Percentiles rank a stretch among this genome's conserved stretches.
Evolutionary conservation across 2,888 invertebrate genomes (phyloP).

Genomic region (Sinodicranocentrus sp.): DNA sequence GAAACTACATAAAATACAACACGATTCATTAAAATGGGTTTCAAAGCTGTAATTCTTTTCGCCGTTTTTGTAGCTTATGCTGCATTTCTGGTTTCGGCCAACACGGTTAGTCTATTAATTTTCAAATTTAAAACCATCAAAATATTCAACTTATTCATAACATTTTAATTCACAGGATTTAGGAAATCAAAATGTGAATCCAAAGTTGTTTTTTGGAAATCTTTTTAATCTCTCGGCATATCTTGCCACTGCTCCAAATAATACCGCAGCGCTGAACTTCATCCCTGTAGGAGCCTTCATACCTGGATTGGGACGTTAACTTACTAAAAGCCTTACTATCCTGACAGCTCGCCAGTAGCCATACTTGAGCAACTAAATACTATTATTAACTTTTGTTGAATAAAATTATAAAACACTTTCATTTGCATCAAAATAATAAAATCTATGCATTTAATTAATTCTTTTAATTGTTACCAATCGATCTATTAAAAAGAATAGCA

Average conservation of each 20-base stretch:
- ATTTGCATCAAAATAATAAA: no score
- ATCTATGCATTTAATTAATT: no score
- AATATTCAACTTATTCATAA: not conserved
- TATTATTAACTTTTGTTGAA: no score
- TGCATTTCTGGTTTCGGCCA: not conserved
- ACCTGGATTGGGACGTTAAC: no score
- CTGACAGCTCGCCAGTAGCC: no score
- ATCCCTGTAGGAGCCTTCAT: constrained; percentile 31
- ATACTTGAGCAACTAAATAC: no score
- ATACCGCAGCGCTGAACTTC: constrained; percentile 7
- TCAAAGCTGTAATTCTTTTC: constrained; percentile 4
- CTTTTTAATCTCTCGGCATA: constrained; percentile 41
- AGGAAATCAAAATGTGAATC: not conserved
- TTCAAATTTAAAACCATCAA: not conserved
- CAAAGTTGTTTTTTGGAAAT: constrained; percentile 27
- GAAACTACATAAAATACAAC: no score
- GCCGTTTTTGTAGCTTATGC: constrained; percentile 20
- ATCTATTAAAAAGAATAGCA: no score
- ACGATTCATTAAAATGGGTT: constrained; percentile 17
- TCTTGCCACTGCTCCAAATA: constrained; percentile 29
- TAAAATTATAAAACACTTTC: no score
- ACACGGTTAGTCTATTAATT: not conserved
- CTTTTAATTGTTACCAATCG: no score
- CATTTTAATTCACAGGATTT: not conserved
- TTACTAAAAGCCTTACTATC: no score